Conservation (phyloP, 2,888 invertebrate species). For the Thecophora atra region DNA sequence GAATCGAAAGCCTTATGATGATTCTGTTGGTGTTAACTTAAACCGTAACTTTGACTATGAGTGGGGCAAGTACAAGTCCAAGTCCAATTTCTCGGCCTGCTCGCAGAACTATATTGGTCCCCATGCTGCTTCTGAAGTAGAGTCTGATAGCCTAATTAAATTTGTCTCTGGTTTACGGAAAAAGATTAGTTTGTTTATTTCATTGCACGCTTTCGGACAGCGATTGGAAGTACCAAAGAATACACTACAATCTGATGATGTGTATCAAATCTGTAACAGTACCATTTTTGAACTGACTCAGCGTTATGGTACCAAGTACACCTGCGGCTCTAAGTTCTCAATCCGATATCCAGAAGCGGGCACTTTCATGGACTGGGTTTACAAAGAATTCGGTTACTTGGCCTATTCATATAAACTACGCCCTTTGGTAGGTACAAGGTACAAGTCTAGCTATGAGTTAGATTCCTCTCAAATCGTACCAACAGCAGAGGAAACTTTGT, state of each 20-base stretch:
- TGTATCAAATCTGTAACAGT: conserved; percentile 65
- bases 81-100: conserved; percentile 71
- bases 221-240: conserved; percentile 75
- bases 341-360: conserved; percentile 70
- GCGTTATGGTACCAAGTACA: conserved; percentile 65
- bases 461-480: conserved; percentile 73
- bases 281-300: conserved; percentile 55
- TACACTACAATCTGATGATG: conserved; percentile 69
- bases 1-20: conserved; percentile 69
- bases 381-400: conserved; percentile 66
- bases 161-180: conserved; percentile 51
- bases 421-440: conserved; percentile 56
- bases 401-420: conserved; percentile 73
- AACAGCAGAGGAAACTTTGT: conserved; percentile 72
- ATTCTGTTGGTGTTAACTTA: conserved; percentile 75
- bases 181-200: conserved; percentile 73
- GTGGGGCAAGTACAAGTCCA: conserved; percentile 72
- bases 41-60: conserved; percentile 81
- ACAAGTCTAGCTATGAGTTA: conserved; percentile 71
- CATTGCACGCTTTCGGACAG: conserved; percentile 81
- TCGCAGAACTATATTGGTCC: conserved; percentile 74
- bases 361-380: conserved; percentile 74
- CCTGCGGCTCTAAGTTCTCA: conserved; percentile 66
- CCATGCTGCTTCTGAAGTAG: conserved; percentile 76
- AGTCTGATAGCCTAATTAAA: conserved; percentile 63